Evolutionary conservation across 2,888 invertebrate species (phyloP).

Genomic region (Ectemnius lituratus): DNA sequence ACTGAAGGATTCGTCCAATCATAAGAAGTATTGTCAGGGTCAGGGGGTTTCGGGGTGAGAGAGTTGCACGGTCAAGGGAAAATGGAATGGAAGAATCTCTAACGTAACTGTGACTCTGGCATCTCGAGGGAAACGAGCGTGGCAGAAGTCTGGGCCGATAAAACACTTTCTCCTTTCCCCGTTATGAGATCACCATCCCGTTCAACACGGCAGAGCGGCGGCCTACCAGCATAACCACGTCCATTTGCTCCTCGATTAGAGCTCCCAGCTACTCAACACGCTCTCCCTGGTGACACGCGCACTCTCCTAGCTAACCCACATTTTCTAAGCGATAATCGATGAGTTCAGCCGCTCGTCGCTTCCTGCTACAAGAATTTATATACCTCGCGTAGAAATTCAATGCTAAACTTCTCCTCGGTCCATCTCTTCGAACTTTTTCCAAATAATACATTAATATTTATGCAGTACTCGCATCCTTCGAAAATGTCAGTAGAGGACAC

Average conservation of each 20-base stretch:
- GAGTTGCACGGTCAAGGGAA: background rate
- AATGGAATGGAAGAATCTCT: constrained; percentile 31
- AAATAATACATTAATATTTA: too few species aligned
- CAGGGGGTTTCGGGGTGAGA: constrained; percentile 27
- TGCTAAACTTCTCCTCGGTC: too few species aligned
- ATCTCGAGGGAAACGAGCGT: constrained; percentile 53
- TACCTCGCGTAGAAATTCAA: too few species aligned
- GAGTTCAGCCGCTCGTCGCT: background rate
- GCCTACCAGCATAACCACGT: constrained; percentile 25
- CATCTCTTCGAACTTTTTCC: too few species aligned
- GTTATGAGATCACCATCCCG: constrained; percentile 74
- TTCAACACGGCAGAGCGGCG: constrained; percentile 27
- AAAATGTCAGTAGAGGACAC: too few species aligned
- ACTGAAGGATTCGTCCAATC: too few species aligned
- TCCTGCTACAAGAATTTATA: too few species aligned
- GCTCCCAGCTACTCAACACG: constrained; percentile 5
- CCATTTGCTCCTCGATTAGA: constrained; percentile 25
- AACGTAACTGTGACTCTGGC: constrained; percentile 74
- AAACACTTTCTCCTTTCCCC: constrained; percentile 76
- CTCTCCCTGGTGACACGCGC: background rate
- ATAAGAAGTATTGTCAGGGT: constrained; percentile 20
- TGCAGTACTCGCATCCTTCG: too few species aligned
- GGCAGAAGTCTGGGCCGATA: constrained; percentile 56
- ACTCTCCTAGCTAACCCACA: constrained; percentile 8
- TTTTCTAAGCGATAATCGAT: background rate